Evolutionary conservation across 2,888 invertebrate genomes (phyloP).

Genomic region (Apodemia duryi): DNA sequence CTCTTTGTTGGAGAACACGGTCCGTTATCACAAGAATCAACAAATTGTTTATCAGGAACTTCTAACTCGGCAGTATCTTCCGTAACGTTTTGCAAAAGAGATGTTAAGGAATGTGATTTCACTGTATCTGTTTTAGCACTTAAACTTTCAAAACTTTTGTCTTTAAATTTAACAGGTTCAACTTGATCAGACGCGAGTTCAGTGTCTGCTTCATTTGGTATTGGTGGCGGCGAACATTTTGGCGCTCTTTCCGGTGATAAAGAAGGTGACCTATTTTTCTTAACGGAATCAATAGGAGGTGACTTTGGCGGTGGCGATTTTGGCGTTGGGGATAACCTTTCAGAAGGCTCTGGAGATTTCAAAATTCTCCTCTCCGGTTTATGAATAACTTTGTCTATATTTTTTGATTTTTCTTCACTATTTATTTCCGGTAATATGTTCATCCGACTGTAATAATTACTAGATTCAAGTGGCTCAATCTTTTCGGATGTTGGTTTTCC

Average conservation of each 20-base stretch:
- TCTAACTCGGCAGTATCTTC: constrained; percentile 39
- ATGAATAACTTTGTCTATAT: constrained; percentile 27
- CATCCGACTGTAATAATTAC: constrained; percentile 30
- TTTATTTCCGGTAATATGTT: constrained; percentile 49
- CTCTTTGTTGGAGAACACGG: constrained; percentile 42
- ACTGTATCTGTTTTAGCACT: constrained; percentile 14
- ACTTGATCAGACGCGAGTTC: constrained; percentile 23
- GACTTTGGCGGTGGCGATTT: constrained; percentile 21
- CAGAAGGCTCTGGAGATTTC: constrained; percentile 40
- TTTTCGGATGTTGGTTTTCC: constrained; percentile 42
- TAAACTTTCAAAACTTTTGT: background rate
- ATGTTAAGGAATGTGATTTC: constrained; percentile 37
- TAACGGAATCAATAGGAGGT: constrained; percentile 21
- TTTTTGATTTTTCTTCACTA: constrained; percentile 25
- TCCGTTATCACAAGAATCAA: constrained; percentile 47
- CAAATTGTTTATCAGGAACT: constrained; percentile 41
- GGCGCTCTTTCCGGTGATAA: constrained; percentile 41
- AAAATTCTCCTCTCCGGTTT: constrained; percentile 27
- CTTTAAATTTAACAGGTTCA: background rate
- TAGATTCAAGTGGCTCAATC: constrained; percentile 40
- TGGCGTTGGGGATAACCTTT: constrained; percentile 43
- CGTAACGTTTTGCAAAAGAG: constrained; percentile 41
- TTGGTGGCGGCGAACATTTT: constrained; percentile 58
- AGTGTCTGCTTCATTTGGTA: constrained; percentile 31
- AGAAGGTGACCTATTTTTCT: constrained; percentile 32